These are phyloP conservation scores for Morpho achilles DNA, from an alignment of 2,888 invertebrate genomes.

Conservation along the genomic window DNA sequence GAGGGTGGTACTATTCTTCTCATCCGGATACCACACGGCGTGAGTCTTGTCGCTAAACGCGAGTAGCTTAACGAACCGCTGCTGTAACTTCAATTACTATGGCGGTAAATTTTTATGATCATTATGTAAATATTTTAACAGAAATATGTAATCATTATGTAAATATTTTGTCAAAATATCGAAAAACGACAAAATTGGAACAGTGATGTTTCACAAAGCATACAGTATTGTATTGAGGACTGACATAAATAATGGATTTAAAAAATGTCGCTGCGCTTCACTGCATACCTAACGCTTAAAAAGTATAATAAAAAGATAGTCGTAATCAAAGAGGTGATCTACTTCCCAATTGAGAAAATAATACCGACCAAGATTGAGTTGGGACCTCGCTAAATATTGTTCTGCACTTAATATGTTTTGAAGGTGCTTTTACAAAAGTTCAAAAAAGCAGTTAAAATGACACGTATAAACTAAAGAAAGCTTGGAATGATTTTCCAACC, in stretches of 20 bases:
- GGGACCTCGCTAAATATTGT: neutral
- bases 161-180: slow-evolving; percentile 14
- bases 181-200: slow-evolving; percentile 17
- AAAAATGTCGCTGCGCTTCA: slow-evolving; percentile 54
- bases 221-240: slow-evolving; percentile 49
- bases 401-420: neutral
- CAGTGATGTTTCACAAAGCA: slow-evolving; percentile 42
- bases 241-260: slow-evolving; percentile 45
- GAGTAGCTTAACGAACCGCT: slow-evolving; percentile 7
- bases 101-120: slow-evolving; percentile 16
- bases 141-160: slow-evolving; percentile 15
- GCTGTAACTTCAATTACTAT: slow-evolving; percentile 8
- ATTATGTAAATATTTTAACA: slow-evolving; percentile 13
- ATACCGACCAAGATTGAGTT: slow-evolving; percentile 34
- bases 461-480: no score
- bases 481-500: no score
- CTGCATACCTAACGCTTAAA: slow-evolving; percentile 50
- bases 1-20: no score
- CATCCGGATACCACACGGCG: no score
- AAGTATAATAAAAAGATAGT: slow-evolving; percentile 67
- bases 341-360: slow-evolving; percentile 71
- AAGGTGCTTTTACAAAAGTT: no score
- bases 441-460: no score
- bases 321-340: slow-evolving; percentile 72
- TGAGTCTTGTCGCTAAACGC: neutral